These are phyloP conservation scores for Drosophila obscura DNA, from an alignment of 1,140 invertebrate species.

Conservation along the genomic window DNA sequence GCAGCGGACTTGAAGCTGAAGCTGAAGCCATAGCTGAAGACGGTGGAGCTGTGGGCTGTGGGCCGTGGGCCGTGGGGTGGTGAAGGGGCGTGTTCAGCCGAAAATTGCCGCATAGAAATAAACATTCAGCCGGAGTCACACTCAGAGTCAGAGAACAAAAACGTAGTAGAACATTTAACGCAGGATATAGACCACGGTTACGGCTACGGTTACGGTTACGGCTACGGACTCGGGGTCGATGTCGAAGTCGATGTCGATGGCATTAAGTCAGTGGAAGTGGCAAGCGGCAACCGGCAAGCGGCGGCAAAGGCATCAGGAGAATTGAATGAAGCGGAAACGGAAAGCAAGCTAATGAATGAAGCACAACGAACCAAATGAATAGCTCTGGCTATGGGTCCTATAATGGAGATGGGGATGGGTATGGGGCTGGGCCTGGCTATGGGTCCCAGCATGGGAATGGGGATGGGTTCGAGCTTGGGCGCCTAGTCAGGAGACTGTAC, in stretches of 20 bases:
- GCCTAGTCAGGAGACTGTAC: slow-evolving; percentile 32
- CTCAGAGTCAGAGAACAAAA: slow-evolving; percentile 12
- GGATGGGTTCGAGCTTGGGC: background rate
- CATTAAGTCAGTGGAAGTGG: slow-evolving; percentile 67
- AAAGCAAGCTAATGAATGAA: slow-evolving; percentile 81
- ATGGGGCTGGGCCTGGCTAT: background rate
- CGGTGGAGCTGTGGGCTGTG: background rate
- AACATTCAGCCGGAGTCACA: slow-evolving; percentile 32
- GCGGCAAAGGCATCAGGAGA: slow-evolving; percentile 58
- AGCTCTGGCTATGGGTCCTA: slow-evolving; percentile 29
- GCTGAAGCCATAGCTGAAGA: background rate
- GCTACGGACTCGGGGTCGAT: slow-evolving; percentile 11
- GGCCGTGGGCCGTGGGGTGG: background rate
- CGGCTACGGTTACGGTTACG: slow-evolving; percentile 26
- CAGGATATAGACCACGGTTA: slow-evolving; percentile 42
- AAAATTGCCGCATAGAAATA: slow-evolving; percentile 60
- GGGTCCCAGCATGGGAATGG: background rate
- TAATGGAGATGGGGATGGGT: too few species aligned
- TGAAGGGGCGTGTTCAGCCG: slow-evolving; percentile 13
- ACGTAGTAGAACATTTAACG: slow-evolving; percentile 46
- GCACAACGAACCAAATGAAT: slow-evolving; percentile 80
- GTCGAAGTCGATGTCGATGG: slow-evolving; percentile 57
- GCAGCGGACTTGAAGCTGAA: too few species aligned
- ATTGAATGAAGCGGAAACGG: slow-evolving; percentile 82
- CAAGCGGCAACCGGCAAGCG: background rate